Evolutionary conservation across 1,140 invertebrate species (phyloP).

Genomic region (Palaemon carinicauda): DNA sequence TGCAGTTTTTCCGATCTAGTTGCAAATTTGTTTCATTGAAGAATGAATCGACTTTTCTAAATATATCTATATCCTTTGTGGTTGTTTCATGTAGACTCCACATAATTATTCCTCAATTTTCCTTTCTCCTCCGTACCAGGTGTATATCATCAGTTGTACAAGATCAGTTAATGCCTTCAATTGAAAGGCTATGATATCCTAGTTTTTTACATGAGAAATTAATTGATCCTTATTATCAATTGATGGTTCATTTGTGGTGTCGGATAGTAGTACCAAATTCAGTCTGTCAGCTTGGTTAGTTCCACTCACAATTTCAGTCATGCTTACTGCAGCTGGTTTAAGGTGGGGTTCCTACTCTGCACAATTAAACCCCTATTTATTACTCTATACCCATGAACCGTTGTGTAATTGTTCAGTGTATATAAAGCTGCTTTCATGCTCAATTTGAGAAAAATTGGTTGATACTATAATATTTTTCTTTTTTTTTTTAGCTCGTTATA

Average conservation of each 20-base stretch:
- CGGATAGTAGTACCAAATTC: constrained; percentile 21
- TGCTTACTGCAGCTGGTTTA: constrained; percentile 25
- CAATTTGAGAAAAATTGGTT: too few relatives aligned
- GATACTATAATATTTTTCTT: too few relatives aligned
- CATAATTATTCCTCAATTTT: constrained; percentile 13
- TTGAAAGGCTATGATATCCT: neutral
- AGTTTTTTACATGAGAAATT: neutral
- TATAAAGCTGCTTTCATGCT: too few relatives aligned
- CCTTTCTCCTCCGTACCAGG: neutral
- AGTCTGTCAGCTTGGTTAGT: neutral
- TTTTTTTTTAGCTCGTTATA: too few relatives aligned
- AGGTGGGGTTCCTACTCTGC: too few relatives aligned
- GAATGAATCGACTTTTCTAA: neutral
- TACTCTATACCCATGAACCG: too few relatives aligned
- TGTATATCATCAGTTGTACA: constrained; percentile 13
- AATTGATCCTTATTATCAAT: constrained; percentile 16
- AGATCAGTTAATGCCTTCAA: constrained; percentile 6
- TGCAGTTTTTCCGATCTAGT: constrained; percentile 15
- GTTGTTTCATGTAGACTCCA: neutral
- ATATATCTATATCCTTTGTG: neutral
- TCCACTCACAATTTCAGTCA: neutral
- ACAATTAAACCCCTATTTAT: too few relatives aligned
- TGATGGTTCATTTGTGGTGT: constrained; percentile 32
- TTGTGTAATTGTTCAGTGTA: too few relatives aligned
- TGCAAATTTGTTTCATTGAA: constrained; percentile 15